Base-by-base conservation (phyloP, 2,888 invertebrate genomes). In the Catocala fraxini region DNA sequence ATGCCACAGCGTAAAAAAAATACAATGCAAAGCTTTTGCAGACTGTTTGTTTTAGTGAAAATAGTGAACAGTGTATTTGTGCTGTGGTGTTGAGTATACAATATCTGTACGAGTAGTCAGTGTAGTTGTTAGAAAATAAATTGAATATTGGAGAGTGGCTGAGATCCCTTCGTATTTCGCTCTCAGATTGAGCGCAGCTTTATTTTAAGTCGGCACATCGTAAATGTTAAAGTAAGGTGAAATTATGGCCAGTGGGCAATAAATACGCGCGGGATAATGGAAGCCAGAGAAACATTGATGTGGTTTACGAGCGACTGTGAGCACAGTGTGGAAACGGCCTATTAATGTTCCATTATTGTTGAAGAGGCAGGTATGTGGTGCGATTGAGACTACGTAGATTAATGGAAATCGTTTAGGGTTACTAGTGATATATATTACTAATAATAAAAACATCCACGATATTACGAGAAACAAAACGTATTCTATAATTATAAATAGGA, bases 121-220 rank as follows among this genome's bases (percentile, higher is more conserved):
- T 80, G 78, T 80, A 81, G 84, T 89, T 89, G 90, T 89, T 90
- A 89, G 87, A 86, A 89, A 90, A 87, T 89, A 90, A 90, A 91
- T 91, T 89, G 90, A 90, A 90, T 90, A 89, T 88, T 81, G 88
- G 84, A 81, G 81, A 82, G 83, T 82, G 79, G 77, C 77, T 68
- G 77, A 73, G 82, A 80, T 84, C 85, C 81, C 72, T 83, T 83
- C 82, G 84, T 75, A 80, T 84, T 86, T 83, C 82, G 83, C 75
- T 80, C 71, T 65, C 75, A 82, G 85, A 88, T 89, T 83, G 88
- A 87, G 86, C 84, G 86, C 77, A 85, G 86, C 80, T 89, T 86
- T 86, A 88, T 89, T 89, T 89, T 84, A 87, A 86, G 81, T 79
- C 80, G 64, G 76, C 78, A 79, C 79, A 71, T 85, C 85, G 87